phyloP scores from a whole-genome alignment of 37 sponge, comb jelly and placozoan species.

The Diacarnus erythraeanus region DNA sequence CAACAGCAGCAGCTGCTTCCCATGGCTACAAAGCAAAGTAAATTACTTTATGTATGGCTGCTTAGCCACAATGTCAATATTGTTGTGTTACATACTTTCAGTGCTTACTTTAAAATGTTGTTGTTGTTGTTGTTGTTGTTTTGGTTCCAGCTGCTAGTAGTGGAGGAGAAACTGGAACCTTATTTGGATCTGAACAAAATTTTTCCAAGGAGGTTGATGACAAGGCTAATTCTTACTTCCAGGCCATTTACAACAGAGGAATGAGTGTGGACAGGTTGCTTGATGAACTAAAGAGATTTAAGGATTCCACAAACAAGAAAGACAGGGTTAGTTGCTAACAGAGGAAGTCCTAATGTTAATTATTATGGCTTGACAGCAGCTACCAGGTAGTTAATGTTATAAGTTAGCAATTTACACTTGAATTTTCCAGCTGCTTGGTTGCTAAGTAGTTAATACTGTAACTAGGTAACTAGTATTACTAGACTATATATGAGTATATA shows the following conservation, averaged over 20 bases:
- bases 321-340: slow-evolving; percentile 61
- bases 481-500: no score
- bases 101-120: background rate
- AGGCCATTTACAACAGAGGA: slow-evolving; percentile 76
- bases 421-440: no score
- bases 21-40: background rate
- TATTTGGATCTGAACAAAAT: slow-evolving; percentile 35
- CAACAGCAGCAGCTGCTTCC: slow-evolving; percentile 14
- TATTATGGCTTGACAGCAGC: background rate
- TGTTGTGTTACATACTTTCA: background rate
- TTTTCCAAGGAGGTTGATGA: slow-evolving; percentile 93
- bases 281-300: slow-evolving; percentile 82
- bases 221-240: slow-evolving; percentile 95
- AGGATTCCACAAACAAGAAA: slow-evolving; percentile 77
- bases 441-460: no score
- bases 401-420: no score
- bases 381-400: no score
- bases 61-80: background rate
- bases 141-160: background rate
- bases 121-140: slow-evolving; percentile 5
- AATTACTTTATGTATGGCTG: background rate
- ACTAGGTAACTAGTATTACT: no score
- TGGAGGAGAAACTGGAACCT: background rate
- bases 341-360: background rate
- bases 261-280: slow-evolving; percentile 88